Evolutionary conservation across 2,113 vertebrate species (phyloP).

Genomic region (Bufo gargarizans): DNA sequence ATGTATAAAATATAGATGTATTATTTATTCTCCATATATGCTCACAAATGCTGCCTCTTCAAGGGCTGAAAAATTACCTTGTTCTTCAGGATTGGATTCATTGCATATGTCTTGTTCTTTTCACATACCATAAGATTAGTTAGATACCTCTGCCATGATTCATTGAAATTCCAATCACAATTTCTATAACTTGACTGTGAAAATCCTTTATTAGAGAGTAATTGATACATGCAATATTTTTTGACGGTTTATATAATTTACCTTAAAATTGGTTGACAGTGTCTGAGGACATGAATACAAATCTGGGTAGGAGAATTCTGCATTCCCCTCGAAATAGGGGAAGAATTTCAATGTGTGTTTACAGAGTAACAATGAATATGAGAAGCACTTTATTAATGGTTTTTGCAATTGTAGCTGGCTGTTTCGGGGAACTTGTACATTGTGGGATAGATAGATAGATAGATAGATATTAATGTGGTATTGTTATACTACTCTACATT

Average conservation of each 20-base stretch:
- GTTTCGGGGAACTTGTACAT: too few relatives aligned
- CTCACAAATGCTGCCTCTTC: not conserved
- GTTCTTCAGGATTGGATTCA: not conserved
- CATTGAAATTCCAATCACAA: conserved; percentile 58
- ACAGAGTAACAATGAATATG: not conserved
- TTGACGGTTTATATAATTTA: conserved; percentile 52
- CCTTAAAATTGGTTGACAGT: conserved; percentile 50
- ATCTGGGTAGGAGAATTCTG: not conserved
- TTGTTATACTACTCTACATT: too few relatives aligned
- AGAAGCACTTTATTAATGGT: not conserved
- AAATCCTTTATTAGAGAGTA: conserved; percentile 50
- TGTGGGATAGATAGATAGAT: too few relatives aligned
- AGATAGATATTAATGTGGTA: too few relatives aligned
- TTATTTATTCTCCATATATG: not conserved
- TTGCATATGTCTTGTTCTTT: conserved; percentile 11
- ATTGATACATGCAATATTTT: conserved; percentile 54
- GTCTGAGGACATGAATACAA: conserved; percentile 38
- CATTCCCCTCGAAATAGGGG: not conserved
- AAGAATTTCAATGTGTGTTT: conserved; percentile 8
- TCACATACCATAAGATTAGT: not conserved
- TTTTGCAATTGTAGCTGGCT: not conserved
- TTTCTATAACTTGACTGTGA: conserved; percentile 47
- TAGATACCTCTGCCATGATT: not conserved
- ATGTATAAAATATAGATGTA: not conserved
- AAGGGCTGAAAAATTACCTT: not conserved